phyloP scores from a whole-genome alignment of 2,113 vertebrate genomes.

The Silurus meridionalis region DNA sequence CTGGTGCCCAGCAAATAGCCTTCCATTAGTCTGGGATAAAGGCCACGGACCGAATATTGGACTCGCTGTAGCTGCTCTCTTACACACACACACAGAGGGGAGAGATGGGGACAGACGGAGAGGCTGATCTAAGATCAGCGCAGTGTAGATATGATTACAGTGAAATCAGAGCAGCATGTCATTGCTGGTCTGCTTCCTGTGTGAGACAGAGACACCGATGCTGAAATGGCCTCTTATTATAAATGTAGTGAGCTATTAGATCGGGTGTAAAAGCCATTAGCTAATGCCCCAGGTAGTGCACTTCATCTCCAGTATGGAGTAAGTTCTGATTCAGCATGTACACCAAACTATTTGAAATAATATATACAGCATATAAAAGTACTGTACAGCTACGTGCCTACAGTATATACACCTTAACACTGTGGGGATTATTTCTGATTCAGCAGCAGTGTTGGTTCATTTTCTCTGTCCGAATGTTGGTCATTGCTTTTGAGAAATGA shows the following conservation, averaged over 20 bases:
- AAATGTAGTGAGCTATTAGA: conserved; percentile 15
- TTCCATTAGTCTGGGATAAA: conserved; percentile 42
- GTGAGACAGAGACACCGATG: conserved; percentile 9
- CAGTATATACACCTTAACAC: neutral
- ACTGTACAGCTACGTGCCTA: neutral
- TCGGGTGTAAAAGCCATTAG: conserved; percentile 34
- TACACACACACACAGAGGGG: neutral
- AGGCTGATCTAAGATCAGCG: conserved; percentile 29
- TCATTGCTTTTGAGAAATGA: neutral
- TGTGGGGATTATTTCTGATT: neutral
- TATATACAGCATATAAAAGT: neutral
- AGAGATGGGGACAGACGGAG: neutral
- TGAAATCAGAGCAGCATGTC: conserved; percentile 19
- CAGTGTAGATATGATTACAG: conserved; percentile 16
- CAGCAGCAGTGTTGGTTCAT: neutral
- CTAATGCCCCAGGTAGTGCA: conserved; percentile 29
- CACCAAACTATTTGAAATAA: neutral
- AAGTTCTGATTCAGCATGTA: conserved; percentile 4
- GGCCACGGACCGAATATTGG: conserved; percentile 27
- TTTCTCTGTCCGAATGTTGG: neutral
- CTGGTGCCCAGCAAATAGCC: conserved; percentile 24
- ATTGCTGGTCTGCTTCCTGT: neutral
- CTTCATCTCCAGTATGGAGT: conserved; percentile 2
- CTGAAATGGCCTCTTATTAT: conserved; percentile 31
- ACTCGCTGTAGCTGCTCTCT: conserved; percentile 4